Percentiles rank a stretch among this genome's conserved stretches.
These are phyloP conservation scores for Clamator glandarius DNA, from an alignment of 2,797 vertebrate species.

Conservation along the genomic window DNA sequence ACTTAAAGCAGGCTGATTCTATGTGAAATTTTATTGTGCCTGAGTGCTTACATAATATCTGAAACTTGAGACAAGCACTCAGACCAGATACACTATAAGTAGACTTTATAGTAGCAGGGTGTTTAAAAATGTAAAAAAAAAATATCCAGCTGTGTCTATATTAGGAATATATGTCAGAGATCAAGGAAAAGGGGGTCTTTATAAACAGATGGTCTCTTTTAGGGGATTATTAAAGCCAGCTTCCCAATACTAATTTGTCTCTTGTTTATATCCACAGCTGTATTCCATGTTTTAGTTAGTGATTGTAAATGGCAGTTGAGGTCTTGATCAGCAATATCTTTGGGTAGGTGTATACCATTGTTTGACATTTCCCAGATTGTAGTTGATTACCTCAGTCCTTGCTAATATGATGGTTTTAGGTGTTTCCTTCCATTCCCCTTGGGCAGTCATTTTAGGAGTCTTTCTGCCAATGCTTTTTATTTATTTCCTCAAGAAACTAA, in stretches of 20 bases:
- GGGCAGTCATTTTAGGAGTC: constrained; percentile 28
- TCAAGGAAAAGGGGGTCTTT: constrained; percentile 60
- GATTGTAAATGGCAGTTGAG: constrained; percentile 72
- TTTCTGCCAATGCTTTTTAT: constrained; percentile 9
- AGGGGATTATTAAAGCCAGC: constrained; percentile 70
- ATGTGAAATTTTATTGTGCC: constrained; percentile 66
- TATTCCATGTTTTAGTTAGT: constrained; percentile 67
- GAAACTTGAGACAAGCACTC: constrained; percentile 62
- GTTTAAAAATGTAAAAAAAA: constrained; percentile 11
- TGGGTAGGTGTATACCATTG: constrained; percentile 62
- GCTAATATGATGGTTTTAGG: constrained; percentile 61
- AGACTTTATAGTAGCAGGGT: constrained; percentile 53
- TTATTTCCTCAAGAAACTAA: constrained; percentile 16
- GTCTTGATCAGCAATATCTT: constrained; percentile 62
- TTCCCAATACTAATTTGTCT: constrained; percentile 71
- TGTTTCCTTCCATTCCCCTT: constrained; percentile 45
- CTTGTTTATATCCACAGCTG: constrained; percentile 62
- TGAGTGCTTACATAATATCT: constrained; percentile 71
- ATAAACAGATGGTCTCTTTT: constrained; percentile 73
- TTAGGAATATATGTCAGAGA: constrained; percentile 55
- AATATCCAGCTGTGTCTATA: constrained; percentile 38
- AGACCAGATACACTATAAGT: constrained; percentile 35
- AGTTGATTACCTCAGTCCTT: constrained; percentile 62
- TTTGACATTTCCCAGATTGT: constrained; percentile 75
- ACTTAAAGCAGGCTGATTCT: constrained; percentile 13